phyloP scores from a whole-genome alignment of 2,113 vertebrate genomes.

The Drymodes brunneopygia region DNA sequence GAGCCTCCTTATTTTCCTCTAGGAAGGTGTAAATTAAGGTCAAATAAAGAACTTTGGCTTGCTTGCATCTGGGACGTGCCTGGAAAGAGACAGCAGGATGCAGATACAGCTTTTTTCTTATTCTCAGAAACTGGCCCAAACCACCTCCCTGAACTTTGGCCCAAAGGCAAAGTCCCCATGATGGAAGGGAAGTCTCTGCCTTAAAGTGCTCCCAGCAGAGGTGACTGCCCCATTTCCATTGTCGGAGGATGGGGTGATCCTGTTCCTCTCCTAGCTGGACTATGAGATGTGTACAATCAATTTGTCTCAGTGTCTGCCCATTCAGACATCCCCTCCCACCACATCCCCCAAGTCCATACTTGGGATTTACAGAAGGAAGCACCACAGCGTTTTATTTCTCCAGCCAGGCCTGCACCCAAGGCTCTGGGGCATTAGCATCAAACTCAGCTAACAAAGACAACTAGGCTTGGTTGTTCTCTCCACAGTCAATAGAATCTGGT shows the following conservation, averaged over 20 bases:
- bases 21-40: neutral
- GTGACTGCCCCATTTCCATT: neutral
- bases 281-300: neutral
- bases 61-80: rapidly evolving
- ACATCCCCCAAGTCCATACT: neutral
- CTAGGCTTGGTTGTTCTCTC: neutral
- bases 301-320: rapidly evolving
- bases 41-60: neutral
- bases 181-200: neutral
- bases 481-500: neutral
- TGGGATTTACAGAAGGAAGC: neutral
- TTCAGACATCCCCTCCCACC: neutral
- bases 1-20: neutral
- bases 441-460: neutral
- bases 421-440: neutral
- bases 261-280: neutral
- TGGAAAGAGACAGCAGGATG: neutral
- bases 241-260: neutral
- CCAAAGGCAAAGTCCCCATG: neutral
- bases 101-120: neutral
- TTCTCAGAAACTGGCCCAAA: neutral
- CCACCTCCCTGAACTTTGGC: neutral
- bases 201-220: neutral
- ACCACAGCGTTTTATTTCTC: neutral
- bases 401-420: neutral